Evolutionary conservation across 2,888 invertebrate species (phyloP).

Genomic region (Petrolisthes manimaculis): DNA sequence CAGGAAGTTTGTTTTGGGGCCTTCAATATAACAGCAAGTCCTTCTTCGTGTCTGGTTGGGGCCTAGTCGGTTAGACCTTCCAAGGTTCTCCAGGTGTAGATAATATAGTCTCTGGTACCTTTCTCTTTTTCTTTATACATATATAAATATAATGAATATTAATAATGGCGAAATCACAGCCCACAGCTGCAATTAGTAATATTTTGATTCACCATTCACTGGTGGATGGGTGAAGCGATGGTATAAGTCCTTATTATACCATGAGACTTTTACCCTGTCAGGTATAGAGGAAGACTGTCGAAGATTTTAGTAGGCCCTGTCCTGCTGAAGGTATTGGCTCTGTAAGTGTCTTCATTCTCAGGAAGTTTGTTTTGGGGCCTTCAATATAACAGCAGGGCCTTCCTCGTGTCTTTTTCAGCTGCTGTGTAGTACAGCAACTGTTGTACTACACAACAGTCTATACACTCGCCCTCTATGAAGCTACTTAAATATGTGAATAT

Average conservation of each 20-base stretch:
- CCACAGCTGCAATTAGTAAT: too few species aligned
- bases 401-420: slow-evolving; percentile 19
- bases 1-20: slow-evolving; percentile 15
- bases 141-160: too few species aligned
- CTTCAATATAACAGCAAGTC: slow-evolving; percentile 21
- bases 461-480: not conserved
- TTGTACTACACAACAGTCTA: not conserved
- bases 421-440: not conserved
- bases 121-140: slow-evolving; percentile 1
- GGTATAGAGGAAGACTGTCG: slow-evolving; percentile 12
- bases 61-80: not conserved
- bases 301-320: not conserved
- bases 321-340: slow-evolving; percentile 10
- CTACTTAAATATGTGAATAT: not conserved
- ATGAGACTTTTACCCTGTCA: not conserved
- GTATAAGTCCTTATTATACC: too few species aligned
- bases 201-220: too few species aligned
- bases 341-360: slow-evolving; percentile 6
- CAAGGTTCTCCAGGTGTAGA: slow-evolving; percentile 24
- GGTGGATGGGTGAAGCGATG: too few species aligned
- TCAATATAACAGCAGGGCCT: slow-evolving; percentile 25
- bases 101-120: slow-evolving; percentile 28
- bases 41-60: slow-evolving; percentile 22
- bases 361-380: slow-evolving; percentile 25
- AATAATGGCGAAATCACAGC: too few species aligned